Percentiles rank a stretch among this genome's conserved stretches.
These are phyloP conservation scores for Grantiella picta DNA, from an alignment of 2,113 vertebrate species.

Conservation along the genomic window DNA sequence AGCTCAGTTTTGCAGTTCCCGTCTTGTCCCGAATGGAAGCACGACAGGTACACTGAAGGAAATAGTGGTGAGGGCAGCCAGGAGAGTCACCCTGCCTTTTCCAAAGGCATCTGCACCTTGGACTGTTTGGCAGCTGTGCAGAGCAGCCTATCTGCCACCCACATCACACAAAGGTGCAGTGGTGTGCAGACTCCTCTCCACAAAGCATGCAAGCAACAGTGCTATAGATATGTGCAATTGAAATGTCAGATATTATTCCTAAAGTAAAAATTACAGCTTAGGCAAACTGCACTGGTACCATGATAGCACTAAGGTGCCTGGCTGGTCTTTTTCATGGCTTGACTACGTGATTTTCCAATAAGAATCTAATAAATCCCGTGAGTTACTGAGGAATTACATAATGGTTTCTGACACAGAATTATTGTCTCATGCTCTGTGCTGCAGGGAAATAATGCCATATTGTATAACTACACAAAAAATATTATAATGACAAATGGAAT, in stretches of 20 bases:
- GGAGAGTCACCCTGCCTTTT: background rate
- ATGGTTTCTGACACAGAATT: background rate
- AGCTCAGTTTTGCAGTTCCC: background rate
- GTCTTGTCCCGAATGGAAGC: accelerated
- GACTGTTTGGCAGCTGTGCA: background rate
- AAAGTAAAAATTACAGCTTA: background rate
- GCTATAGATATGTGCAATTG: background rate
- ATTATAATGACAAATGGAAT: background rate
- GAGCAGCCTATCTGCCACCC: background rate
- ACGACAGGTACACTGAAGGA: background rate
- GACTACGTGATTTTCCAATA: background rate
- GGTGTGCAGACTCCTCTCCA: background rate
- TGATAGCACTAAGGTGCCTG: background rate
- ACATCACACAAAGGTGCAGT: background rate
- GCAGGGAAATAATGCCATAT: background rate
- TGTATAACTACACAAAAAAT: background rate
- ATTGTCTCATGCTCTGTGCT: background rate
- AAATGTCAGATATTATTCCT: background rate
- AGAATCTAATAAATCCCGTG: background rate
- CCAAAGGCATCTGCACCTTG: background rate
- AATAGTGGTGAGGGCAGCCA: background rate
- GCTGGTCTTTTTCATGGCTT: background rate
- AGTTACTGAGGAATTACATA: background rate
- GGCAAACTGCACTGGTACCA: background rate
- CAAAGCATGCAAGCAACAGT: background rate